Conservation (phyloP, 2,888 invertebrate species). For the Cyclophora punctaria region DNA sequence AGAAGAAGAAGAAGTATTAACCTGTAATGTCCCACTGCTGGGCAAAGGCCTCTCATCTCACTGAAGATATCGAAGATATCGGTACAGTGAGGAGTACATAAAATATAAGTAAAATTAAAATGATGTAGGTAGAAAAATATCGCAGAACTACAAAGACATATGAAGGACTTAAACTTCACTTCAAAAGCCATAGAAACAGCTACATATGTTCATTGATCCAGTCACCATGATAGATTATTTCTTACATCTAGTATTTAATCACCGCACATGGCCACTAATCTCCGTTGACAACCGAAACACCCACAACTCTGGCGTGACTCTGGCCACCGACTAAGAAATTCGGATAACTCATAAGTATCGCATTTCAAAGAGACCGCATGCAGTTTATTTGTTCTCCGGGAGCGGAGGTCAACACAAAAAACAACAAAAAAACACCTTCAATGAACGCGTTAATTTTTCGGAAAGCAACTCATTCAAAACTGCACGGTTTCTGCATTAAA, state of each 20-base stretch:
- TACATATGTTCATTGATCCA: no score
- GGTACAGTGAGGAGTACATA: no score
- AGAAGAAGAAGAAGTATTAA: no score
- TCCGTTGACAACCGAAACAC: conserved; percentile 17
- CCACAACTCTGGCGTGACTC: conserved; percentile 24
- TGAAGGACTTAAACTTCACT: no score
- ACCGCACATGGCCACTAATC: conserved; percentile 15
- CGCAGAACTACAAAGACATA: no score
- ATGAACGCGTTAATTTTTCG: conserved; percentile 33
- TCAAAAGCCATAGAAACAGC: no score
- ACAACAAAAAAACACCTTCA: conserved; percentile 25
- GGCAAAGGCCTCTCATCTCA: no score
- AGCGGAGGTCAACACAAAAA: conserved; percentile 34
- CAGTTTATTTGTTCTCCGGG: conserved; percentile 36
- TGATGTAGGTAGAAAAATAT: no score
- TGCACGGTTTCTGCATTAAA: conserved; percentile 8
- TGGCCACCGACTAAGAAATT: conserved; percentile 44
- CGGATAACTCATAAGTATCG: conserved; percentile 32
- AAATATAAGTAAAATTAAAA: no score
- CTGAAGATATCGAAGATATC: no score
- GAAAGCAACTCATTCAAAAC: conserved; percentile 6
- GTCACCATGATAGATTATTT: no score
- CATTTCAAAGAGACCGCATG: conserved; percentile 45
- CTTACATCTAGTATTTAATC: not conserved
- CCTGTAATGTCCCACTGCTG: no score